phyloP scores from a whole-genome alignment of 1,140 invertebrate genomes.

The Mycetomoellerius zeteki region DNA sequence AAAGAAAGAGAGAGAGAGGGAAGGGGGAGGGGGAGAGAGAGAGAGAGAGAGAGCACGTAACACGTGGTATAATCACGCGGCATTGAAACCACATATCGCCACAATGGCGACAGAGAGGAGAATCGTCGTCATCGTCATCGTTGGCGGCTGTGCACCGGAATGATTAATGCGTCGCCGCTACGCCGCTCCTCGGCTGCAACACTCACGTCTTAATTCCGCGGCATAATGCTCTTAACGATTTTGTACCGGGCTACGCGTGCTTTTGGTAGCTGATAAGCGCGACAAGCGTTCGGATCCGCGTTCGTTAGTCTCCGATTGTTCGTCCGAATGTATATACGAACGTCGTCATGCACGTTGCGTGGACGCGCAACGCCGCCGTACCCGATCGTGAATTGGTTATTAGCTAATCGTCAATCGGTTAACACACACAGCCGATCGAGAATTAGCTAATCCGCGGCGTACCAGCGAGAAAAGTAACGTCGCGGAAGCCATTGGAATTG shows the following conservation, averaged over 20 bases:
- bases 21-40: not conserved
- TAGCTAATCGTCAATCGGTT: constrained; percentile 44
- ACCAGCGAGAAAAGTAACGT: not conserved
- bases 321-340: constrained; percentile 36
- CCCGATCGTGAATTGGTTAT: constrained; percentile 26
- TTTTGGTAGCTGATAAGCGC: constrained; percentile 60
- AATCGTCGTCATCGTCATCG: constrained; percentile 65
- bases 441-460: not conserved
- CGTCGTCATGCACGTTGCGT: constrained; percentile 27
- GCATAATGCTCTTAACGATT: constrained; percentile 76
- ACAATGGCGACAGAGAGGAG: constrained; percentile 61
- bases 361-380: not conserved
- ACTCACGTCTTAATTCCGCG: constrained; percentile 76
- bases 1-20: not conserved
- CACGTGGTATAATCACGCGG: constrained; percentile 64
- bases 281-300: constrained; percentile 58
- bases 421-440: constrained; percentile 1
- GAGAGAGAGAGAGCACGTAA: constrained; percentile 13
- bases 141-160: constrained; percentile 55
- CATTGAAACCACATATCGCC: constrained; percentile 58
- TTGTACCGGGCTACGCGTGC: constrained; percentile 59
- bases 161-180: constrained; percentile 68
- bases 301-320: constrained; percentile 65
- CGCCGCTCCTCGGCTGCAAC: constrained; percentile 58
- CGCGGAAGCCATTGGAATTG: too few relatives aligned